Evolutionary conservation across 2,113 vertebrate species (phyloP).

Genomic region (Antennarius striatus): DNA sequence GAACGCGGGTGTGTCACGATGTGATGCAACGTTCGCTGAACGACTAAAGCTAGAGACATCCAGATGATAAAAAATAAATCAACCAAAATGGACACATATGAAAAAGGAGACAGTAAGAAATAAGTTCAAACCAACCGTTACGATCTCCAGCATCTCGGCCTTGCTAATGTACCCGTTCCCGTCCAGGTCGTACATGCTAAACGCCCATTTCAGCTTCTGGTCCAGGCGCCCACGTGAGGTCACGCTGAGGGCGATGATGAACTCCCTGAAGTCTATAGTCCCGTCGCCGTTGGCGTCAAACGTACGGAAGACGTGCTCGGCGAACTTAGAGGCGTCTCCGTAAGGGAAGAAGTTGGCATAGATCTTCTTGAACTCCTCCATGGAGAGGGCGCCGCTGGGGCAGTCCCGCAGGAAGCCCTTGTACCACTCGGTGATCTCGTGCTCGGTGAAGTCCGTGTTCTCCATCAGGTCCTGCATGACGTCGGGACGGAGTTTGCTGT

Average conservation of each 20-base stretch:
- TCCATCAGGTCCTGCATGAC: slow-evolving; percentile 99
- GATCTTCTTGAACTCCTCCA: slow-evolving; percentile 99
- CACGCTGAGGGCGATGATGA: slow-evolving; percentile 97
- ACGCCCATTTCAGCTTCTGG: slow-evolving; percentile 99
- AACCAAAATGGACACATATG: not conserved
- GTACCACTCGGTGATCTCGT: slow-evolving; percentile 99
- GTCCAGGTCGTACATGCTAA: slow-evolving; percentile 98
- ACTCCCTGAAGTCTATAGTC: slow-evolving; percentile 99
- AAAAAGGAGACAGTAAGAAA: not conserved
- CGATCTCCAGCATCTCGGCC: slow-evolving; percentile 98
- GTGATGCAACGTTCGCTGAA: slow-evolving; percentile 1
- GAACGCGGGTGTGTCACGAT: slow-evolving; percentile 3
- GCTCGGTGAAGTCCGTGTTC: slow-evolving; percentile 97
- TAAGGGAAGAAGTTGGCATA: slow-evolving; percentile 99
- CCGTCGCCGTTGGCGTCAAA: slow-evolving; percentile 96
- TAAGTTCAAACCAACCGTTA: slow-evolving; percentile 82
- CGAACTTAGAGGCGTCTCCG: slow-evolving; percentile 98
- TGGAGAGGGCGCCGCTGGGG: slow-evolving; percentile 94
- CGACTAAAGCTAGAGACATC: not conserved
- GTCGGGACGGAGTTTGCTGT: slow-evolving; percentile 98
- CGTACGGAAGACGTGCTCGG: slow-evolving; percentile 97
- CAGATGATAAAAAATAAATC: not conserved
- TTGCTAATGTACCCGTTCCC: slow-evolving; percentile 99
- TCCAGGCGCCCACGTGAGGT: slow-evolving; percentile 95
- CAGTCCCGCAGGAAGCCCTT: slow-evolving; percentile 99